Evolutionary conservation across 2,113 vertebrate species (phyloP).

Genomic region (Lichenostomus cassidix): DNA sequence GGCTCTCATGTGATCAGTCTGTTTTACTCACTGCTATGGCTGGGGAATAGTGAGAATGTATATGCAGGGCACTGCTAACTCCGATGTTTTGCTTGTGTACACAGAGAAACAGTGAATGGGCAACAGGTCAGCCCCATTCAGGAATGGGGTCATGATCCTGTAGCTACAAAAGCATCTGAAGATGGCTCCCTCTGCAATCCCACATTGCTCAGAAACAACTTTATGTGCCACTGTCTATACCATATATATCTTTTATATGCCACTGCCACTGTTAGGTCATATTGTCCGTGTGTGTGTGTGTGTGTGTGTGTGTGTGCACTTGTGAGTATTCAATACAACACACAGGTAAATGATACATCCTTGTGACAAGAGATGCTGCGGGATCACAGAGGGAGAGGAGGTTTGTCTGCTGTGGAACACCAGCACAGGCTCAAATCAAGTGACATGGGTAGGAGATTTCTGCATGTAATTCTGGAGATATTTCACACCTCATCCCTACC

Average conservation of each 20-base stretch:
- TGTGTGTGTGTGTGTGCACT: too few species aligned
- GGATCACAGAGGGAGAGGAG: background rate
- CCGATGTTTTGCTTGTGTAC: background rate
- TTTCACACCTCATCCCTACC: background rate
- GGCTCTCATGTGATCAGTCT: background rate
- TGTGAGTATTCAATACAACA: background rate
- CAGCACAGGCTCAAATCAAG: background rate
- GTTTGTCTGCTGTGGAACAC: background rate
- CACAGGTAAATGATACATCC: background rate
- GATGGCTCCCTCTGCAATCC: background rate
- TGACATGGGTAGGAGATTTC: background rate
- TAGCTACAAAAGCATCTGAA: background rate
- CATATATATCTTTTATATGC: background rate
- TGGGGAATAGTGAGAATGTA: background rate
- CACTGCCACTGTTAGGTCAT: background rate
- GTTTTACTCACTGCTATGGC: background rate
- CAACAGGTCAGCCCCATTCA: fast-evolving
- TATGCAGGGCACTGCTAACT: background rate
- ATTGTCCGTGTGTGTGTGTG: background rate
- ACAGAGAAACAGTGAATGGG: background rate
- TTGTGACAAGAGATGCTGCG: background rate
- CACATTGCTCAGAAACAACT: background rate
- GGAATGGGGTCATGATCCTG: background rate
- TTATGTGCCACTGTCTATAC: background rate
- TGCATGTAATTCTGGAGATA: background rate